Evolutionary conservation across 2,113 vertebrate species (phyloP).

Genomic region (Gobiocypris rarus): DNA sequence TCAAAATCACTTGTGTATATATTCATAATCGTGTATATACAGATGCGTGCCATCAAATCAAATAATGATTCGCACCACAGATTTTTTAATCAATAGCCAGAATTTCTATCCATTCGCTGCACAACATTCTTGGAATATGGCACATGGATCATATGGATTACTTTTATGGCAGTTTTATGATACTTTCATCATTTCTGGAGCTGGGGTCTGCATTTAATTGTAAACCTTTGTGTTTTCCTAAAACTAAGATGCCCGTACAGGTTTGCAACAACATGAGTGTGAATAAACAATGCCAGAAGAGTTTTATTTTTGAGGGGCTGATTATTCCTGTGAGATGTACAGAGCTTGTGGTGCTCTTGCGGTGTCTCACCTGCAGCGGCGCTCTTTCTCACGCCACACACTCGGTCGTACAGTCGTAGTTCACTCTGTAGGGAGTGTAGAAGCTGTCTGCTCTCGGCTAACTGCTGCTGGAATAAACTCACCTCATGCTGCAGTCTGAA

Average conservation of each 20-base stretch:
- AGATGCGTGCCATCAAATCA: too few species aligned
- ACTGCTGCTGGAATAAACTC: constrained; percentile 87
- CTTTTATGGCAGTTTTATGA: too few species aligned
- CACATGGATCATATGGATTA: too few species aligned
- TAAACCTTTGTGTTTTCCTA: not conserved
- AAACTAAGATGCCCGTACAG: not conserved
- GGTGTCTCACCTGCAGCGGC: constrained; percentile 74
- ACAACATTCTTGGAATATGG: too few species aligned
- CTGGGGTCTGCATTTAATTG: too few species aligned
- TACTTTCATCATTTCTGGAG: too few species aligned
- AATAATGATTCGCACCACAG: too few species aligned
- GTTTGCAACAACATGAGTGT: not conserved
- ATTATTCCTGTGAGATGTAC: not conserved
- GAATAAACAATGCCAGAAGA: not conserved
- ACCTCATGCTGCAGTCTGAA: constrained; percentile 85
- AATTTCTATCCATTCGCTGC: too few species aligned
- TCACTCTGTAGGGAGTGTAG: constrained; percentile 84
- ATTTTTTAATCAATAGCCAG: too few species aligned
- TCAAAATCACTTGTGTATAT: too few species aligned
- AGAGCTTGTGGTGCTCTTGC: constrained; percentile 6
- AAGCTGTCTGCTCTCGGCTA: constrained; percentile 84
- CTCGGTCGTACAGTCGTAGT: constrained; percentile 80
- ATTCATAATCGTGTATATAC: too few species aligned
- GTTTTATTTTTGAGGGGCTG: not conserved
- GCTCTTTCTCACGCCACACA: constrained; percentile 70